phyloP scores from a whole-genome alignment of 2,113 vertebrate genomes.

The Phocoena phocoena region DNA sequence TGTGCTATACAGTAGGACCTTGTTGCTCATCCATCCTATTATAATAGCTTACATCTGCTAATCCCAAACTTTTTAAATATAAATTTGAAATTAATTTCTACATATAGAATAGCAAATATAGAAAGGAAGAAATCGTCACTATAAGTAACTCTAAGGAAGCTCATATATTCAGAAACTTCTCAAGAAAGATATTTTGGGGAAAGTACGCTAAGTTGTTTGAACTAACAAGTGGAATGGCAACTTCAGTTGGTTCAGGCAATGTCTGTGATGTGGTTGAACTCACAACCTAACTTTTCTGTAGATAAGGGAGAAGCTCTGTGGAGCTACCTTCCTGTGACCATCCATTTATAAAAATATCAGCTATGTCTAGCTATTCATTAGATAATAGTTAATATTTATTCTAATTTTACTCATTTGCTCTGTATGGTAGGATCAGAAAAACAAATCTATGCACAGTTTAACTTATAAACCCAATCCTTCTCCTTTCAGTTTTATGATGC shows the following conservation, averaged over 20 bases:
- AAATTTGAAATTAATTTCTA: constrained; percentile 13
- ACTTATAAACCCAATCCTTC: constrained; percentile 72
- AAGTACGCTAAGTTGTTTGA: neutral
- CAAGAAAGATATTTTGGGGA: neutral
- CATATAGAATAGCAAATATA: neutral
- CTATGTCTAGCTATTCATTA: constrained; percentile 35
- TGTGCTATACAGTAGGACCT: neutral
- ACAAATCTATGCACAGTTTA: constrained; percentile 80
- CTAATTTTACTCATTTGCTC: constrained; percentile 68
- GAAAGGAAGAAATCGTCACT: neutral
- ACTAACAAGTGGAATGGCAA: neutral
- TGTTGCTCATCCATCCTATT: neutral
- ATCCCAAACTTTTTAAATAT: neutral
- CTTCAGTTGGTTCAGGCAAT: neutral
- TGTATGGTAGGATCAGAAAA: constrained; percentile 62
- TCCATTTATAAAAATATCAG: constrained; percentile 49
- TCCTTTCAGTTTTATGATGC: constrained; percentile 74
- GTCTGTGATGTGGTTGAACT: neutral
- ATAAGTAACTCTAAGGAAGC: neutral
- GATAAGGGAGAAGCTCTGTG: neutral
- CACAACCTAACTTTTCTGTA: neutral
- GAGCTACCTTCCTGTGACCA: neutral
- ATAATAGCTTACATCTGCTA: neutral
- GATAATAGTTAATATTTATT: constrained; percentile 68
- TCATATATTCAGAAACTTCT: neutral